Percentiles rank a stretch among this genome's conserved stretches.
These are phyloP conservation scores for Atta texana DNA, from an alignment of 1,140 invertebrate species.

Conservation along the genomic window DNA sequence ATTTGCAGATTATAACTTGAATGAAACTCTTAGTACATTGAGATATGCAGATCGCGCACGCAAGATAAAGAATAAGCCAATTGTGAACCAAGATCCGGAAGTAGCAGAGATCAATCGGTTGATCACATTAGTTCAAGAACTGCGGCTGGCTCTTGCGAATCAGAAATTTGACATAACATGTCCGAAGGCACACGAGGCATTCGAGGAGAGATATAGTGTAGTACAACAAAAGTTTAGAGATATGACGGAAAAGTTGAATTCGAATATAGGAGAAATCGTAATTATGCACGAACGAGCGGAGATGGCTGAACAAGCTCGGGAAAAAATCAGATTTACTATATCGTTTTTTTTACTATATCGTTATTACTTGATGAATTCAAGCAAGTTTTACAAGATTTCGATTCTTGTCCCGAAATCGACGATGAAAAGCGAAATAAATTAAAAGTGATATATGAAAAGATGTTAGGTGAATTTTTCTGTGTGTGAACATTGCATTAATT, in stretches of 20 bases:
- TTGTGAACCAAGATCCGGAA: slow-evolving; percentile 95
- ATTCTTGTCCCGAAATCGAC: slow-evolving; percentile 72
- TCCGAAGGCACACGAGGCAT: slow-evolving; percentile 85
- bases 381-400: slow-evolving; percentile 86
- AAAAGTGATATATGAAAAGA: slow-evolving; percentile 87
- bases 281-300: slow-evolving; percentile 88
- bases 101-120: slow-evolving; percentile 90
- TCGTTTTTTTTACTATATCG: slow-evolving; percentile 88
- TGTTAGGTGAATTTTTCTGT: slow-evolving; percentile 86
- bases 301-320: slow-evolving; percentile 88
- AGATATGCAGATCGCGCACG: slow-evolving; percentile 96
- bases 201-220: slow-evolving; percentile 85
- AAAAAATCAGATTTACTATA: slow-evolving; percentile 89
- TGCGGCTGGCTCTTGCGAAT: slow-evolving; percentile 88
- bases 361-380: slow-evolving; percentile 89
- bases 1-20: slow-evolving; percentile 88
- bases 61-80: slow-evolving; percentile 97
- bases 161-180: slow-evolving; percentile 79
- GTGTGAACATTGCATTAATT: slow-evolving; percentile 47
- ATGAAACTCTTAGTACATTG: slow-evolving; percentile 96
- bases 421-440: slow-evolving; percentile 84
- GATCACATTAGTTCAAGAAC: slow-evolving; percentile 89
- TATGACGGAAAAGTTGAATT: slow-evolving; percentile 87
- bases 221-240: slow-evolving; percentile 87
- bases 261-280: slow-evolving; percentile 88